Evolutionary conservation across 2,113 vertebrate genomes (phyloP), one percentile per base, ranked within the genome.

Genomic region (Eleginops maclovinus): DNA sequence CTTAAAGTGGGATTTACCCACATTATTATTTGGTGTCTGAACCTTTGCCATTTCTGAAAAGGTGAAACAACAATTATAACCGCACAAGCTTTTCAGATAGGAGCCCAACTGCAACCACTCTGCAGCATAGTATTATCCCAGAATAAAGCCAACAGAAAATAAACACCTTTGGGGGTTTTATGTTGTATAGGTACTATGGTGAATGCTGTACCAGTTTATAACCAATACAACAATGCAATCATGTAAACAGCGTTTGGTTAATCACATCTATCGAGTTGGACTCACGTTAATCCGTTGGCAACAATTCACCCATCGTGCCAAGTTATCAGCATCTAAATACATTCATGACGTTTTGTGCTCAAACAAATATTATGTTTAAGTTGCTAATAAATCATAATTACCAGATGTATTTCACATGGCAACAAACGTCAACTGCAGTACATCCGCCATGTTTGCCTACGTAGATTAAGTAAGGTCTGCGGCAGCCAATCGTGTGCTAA

Each of bases 401-500:
- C 64, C 72, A 7, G 12, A 17, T 1, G 14, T 41, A 28, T 9
- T 80, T 88, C 75, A 79, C 83, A 86, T 84, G 68, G 43, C 16
- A 46, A 44, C 49, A 60, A 8, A 0, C 3, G 1, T 2, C 8
- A 4, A 16, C 41, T 14, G 31, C n/a, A 21, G 2, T 21, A 26
- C 9, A 0, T 0, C 24, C 82, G 82, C 90, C 92, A 90, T 93
- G 53, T 80, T 90, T 55, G 12, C 0, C 43, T 28, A 70, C 82
- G 83, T 59, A 12, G 6, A 11, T 69, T 15, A 56, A 85, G 82
- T 53, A 4, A 2, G 0, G 2, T 6, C 0, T 2, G 40, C 21
- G 59, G 24, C 36, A 4, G 0, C 71, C 75, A 82, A 87, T 81
- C 62, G 41, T 14, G 3, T 0, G 4, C 4, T 2, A 0, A 12